Base-by-base conservation (phyloP, 2,888 invertebrate genomes). In the Carterocephalus palaemon region DNA sequence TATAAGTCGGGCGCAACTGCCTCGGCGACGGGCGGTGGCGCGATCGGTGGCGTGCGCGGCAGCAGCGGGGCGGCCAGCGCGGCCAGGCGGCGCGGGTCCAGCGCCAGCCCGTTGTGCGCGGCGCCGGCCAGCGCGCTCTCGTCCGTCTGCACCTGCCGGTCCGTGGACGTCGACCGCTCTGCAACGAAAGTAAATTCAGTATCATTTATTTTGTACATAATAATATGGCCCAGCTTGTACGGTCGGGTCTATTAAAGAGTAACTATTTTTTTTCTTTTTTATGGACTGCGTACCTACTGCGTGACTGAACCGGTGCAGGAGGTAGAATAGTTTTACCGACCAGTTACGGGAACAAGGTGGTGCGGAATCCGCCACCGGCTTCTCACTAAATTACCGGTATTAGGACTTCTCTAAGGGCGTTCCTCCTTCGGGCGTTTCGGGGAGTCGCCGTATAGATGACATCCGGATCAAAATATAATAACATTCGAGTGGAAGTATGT, bases 141-240 rank as follows among this genome's bases (percentile, higher is more conserved):
- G 8, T 83, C 83, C 4, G 83, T 83, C 57, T 83, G 83, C 41
- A 78, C 76, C 29, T 75, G 74, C 3, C 76, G 66, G 52, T 82
- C 80, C 4, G 67, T 59, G 5, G 68, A 70, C n/a, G 64, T 63
- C 6, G 60, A 62, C 33, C 66, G 64, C 46, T 79, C 79, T 76
- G 66, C 2, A 43, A 47, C 26, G 43, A 3, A 43, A 12, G 13
- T 10, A 13, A 20, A 40, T 3, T 3, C 1, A 17, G 22, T 20
- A 33, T 1, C 4, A 13, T 1, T 6, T 22, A 19, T 9, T 40
- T 28, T 17, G n/a, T n/a, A n/a, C n/a, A n/a, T n/a, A n/a, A n/a
- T n/a, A n/a, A n/a, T n/a, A n/a, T n/a, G n/a, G n/a, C n/a, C n/a
- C n/a, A n/a, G n/a, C n/a, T n/a, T n/a, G n/a, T n/a, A n/a, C n/a